A percentile compares a stretch with the other conserved stretches of the same genome.
phyloP scores from a whole-genome alignment of 2,113 vertebrate genomes.

The Calypte anna region DNA sequence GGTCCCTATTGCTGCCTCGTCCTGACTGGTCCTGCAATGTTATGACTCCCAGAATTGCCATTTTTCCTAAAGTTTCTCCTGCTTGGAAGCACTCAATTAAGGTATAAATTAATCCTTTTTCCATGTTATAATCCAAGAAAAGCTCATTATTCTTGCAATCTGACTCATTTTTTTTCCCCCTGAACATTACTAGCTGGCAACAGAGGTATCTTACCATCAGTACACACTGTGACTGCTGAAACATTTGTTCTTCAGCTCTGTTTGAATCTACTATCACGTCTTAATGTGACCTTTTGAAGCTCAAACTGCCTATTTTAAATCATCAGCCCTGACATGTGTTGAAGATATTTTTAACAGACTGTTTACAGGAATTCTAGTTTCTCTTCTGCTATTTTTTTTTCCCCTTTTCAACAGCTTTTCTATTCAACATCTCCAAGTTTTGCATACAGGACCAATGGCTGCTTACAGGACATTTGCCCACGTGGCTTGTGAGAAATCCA shows the following conservation, averaged over 20 bases:
- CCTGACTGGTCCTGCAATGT: neutral
- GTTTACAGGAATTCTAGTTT: constrained; percentile 69
- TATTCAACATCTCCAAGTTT: constrained; percentile 1
- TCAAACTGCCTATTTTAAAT: constrained; percentile 49
- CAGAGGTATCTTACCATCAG: neutral
- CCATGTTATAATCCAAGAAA: neutral
- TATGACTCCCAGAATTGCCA: neutral
- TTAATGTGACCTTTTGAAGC: constrained; percentile 8
- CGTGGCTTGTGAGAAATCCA: neutral
- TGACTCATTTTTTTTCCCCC: neutral
- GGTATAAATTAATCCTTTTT: neutral
- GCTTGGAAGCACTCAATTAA: neutral
- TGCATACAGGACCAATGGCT: neutral
- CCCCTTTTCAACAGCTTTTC: constrained; percentile 34
- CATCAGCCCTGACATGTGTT: neutral
- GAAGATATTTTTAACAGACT: constrained; percentile 61
- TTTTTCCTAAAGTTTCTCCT: neutral
- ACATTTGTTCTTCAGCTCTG: neutral
- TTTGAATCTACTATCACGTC: neutral
- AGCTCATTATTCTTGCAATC: constrained; percentile 23
- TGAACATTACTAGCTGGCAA: constrained; percentile 20
- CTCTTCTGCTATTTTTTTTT: constrained; percentile 49
- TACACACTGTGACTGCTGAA: constrained; percentile 41
- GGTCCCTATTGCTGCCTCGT: fast-evolving
- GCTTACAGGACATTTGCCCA: neutral